Evolutionary conservation across 1,140 invertebrate species (phyloP), one percentile per base, ranked within the genome.

Genomic region (Harpegnathos saltator): DNA sequence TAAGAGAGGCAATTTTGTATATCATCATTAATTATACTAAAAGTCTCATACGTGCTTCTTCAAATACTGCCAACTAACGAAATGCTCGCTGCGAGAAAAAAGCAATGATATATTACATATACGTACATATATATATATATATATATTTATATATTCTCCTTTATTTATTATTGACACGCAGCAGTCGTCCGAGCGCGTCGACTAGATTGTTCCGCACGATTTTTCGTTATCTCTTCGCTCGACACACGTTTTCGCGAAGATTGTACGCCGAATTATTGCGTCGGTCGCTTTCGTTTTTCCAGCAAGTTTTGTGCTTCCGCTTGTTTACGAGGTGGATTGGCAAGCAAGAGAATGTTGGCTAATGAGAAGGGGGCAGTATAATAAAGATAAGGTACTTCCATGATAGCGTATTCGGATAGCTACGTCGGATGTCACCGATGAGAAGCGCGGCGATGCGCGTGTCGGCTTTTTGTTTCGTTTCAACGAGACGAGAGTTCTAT

Each of bases 91-190:
- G 52, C 14, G 3, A 75, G n/a, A n/a, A n/a, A n/a, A n/a, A 7
- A 75, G 2, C 44, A 83, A 48, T 17, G 19, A 11, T 61, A 11
- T 61, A 33, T 82, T 44, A 44, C 61, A 61, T 24, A 59, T 71
- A 71, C 14, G 1, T n/a, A 11, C 71, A 71, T 80, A 61, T 24
- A 48, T 33, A 65, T 78, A 74, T 78, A 78, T 78, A 44, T 44
- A 44, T 44, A 44, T 44, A 44, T 44, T 44, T 44, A 44, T 44
- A 44, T 44, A 44, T 19, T 63, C 29, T 19, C 54, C 48, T 77
- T 33, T 59, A 29, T 77, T 58, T 71, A 54, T 58, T 58, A 56
- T 15, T 33, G 65, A 68, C 63, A 24, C 73, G 26, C 17, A 50
- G 5, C 29, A n/a, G n/a, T 75, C 3, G 38, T 44, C 38, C 7